These are phyloP conservation scores for Caenorhabditis latens DNA, from an alignment of 1,140 invertebrate genomes.

Conservation along the genomic window DNA sequence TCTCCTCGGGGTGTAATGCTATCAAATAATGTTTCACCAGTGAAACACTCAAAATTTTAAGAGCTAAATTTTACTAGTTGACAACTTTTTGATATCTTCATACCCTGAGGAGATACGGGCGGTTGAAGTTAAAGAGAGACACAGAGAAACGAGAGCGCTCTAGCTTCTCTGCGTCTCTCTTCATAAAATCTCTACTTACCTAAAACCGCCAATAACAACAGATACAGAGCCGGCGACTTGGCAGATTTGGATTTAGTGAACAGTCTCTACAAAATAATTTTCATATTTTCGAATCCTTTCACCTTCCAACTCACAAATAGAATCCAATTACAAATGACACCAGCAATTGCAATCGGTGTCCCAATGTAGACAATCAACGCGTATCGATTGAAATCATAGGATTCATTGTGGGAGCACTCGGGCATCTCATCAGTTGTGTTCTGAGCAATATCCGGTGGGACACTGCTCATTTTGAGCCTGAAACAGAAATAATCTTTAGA, in stretches of 20 bases:
- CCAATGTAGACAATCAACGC: conserved; percentile 69
- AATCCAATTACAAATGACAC: conserved; percentile 68
- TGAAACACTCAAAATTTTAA: too few relatives aligned
- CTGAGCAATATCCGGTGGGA: conserved; percentile 37
- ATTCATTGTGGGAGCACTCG: conserved; percentile 64
- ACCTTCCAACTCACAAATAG: conserved; percentile 66
- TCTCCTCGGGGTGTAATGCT: too few relatives aligned
- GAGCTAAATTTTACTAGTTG: too few relatives aligned
- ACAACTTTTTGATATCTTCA: too few relatives aligned
- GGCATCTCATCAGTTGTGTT: conserved; percentile 4
- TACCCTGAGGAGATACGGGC: too few relatives aligned
- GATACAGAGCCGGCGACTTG: conserved; percentile 69
- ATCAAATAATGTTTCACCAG: too few relatives aligned
- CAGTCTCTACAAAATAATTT: conserved; percentile 60
- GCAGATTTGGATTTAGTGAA: conserved; percentile 63
- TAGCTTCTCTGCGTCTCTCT: too few relatives aligned
- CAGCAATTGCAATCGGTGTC: conserved; percentile 68
- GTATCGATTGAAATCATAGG: conserved; percentile 67
- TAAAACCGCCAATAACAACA: conserved; percentile 69
- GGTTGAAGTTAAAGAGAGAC: too few relatives aligned
- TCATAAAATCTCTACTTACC: background rate
- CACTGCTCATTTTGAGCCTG: conserved; percentile 2
- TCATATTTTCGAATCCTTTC: background rate
- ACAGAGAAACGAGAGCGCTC: too few relatives aligned
- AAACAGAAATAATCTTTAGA: background rate